Base-by-base conservation (phyloP, 2,888 invertebrate species). In the Taenaris catops region DNA sequence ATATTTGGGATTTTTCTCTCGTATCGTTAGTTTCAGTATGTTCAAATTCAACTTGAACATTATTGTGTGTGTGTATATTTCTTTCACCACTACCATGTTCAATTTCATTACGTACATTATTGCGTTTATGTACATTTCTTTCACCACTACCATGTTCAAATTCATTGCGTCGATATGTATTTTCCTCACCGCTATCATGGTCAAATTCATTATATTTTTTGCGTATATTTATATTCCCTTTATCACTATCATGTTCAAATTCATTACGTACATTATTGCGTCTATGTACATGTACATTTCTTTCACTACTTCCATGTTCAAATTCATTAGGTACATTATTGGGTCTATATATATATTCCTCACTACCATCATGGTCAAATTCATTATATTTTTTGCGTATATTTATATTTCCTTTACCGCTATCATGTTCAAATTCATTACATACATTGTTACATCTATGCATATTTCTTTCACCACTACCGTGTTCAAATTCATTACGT, bases 211-310 rank as follows among this genome's bases (percentile, higher is more conserved):
- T 12, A 25, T 19, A 10, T n/a, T 7, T 2, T 2, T 19, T n/a
- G 3, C 7, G 19, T 19, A 6, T 19, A 3, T 18, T 18, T 17
- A 8, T 8, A 10, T 26, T 7, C 3, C 8, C 17, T 17, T n/a
- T 18, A 3, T 18, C 1, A 17, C 6, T 14, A 9, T n/a, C 3
- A 17, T n/a, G n/a, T n/a, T 26, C 2, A 4, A 14, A 14, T 25
- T 19, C n/a, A 12, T 18, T 2, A 5, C 23, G 11, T 27, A 25
- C 14, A 8, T 25, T 25, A n/a, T n/a, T n/a, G n/a, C n/a, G n/a
- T n/a, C n/a, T n/a, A n/a, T n/a, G n/a, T n/a, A n/a, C n/a, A n/a
- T n/a, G n/a, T n/a, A n/a, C n/a, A n/a, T n/a, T n/a, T n/a, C n/a
- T 25, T 14, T 5, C 8, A 5, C 16, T 2, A n/a, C 20, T 18